A percentile compares a stretch with the other conserved stretches of the same genome.
These are phyloP conservation scores for Pseudococcus jackbeardsleyi DNA, from an alignment of 2,888 invertebrate genomes.

Conservation along the genomic window DNA sequence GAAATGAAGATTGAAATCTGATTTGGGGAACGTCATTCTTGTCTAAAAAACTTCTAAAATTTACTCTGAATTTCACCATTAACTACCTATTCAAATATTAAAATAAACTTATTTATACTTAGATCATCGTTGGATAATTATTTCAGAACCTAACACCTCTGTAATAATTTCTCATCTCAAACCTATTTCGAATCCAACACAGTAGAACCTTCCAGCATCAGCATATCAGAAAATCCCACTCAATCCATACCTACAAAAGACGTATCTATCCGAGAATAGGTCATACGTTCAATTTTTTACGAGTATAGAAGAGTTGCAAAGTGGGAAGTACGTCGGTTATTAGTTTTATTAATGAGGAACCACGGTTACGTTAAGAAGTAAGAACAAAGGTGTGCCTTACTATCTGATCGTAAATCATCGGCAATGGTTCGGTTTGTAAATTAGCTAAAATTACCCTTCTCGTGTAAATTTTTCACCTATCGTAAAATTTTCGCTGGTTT, in stretches of 20 bases:
- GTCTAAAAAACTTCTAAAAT: no score
- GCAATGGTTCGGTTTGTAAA: neutral
- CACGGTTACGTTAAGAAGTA: neutral
- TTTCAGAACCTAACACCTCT: neutral
- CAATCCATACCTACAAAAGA: neutral
- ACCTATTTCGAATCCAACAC: neutral
- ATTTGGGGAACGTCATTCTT: no score
- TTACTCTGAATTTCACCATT: no score
- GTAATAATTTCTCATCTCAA: neutral
- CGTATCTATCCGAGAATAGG: neutral
- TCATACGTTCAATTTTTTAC: slow-evolving; percentile 12
- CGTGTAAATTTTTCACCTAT: neutral
- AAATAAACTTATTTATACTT: no score
- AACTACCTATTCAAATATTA: no score
- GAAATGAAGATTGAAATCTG: no score
- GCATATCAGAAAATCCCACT: neutral
- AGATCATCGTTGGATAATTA: no score
- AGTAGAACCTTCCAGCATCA: neutral
- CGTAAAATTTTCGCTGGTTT: neutral
- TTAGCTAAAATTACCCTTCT: neutral
- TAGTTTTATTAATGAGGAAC: slow-evolving; percentile 31
- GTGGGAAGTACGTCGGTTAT: slow-evolving; percentile 14
- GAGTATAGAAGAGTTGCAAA: neutral
- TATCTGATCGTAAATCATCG: neutral
- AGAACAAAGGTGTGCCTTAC: slow-evolving; percentile 21